A percentile compares a stretch with the other conserved stretches of the same genome.
phyloP scores from a whole-genome alignment of 2,888 invertebrate species.

The Cosmopolites sordidus region DNA sequence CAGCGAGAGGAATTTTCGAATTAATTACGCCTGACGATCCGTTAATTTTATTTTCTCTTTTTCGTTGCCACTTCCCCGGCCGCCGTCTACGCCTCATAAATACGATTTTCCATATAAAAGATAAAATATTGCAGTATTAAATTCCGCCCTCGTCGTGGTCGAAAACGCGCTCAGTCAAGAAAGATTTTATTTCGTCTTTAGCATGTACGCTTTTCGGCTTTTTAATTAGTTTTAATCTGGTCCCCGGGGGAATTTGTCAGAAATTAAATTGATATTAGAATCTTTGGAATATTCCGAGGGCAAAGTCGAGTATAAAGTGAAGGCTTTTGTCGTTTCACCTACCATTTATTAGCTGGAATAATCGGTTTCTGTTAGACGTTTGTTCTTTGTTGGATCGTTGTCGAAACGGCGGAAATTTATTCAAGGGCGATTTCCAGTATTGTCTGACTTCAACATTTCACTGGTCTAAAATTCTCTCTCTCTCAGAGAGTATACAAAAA shows the following conservation, averaged over 20 bases:
- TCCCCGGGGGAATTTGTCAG: constrained; percentile 8
- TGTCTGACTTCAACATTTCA: no score
- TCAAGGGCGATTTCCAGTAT: no score
- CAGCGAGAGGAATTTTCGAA: constrained; percentile 16
- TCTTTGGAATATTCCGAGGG: constrained; percentile 4
- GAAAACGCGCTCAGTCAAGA: constrained; percentile 3
- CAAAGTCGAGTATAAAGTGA: no score
- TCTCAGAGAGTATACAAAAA: no score
- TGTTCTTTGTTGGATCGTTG: no score
- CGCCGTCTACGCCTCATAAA: constrained; percentile 11
- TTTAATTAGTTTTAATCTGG: constrained; percentile 18
- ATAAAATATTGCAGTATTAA: constrained; percentile 24
- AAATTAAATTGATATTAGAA: constrained; percentile 14
- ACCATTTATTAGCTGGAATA: no score
- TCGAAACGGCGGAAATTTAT: no score
- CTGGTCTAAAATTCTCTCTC: no score
- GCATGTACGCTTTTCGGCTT: constrained; percentile 15
- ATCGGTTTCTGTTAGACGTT: no score
- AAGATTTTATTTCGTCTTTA: constrained; percentile 17
- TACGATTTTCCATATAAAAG: constrained; percentile 18
- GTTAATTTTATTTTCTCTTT: constrained; percentile 21
- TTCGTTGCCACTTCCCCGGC: neutral
- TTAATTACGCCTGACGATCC: constrained; percentile 17
- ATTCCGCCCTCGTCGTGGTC: constrained; percentile 12
- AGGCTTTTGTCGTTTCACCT: no score